phyloP scores from a whole-genome alignment of 2,113 vertebrate species.

The Collichthys lucidus region DNA sequence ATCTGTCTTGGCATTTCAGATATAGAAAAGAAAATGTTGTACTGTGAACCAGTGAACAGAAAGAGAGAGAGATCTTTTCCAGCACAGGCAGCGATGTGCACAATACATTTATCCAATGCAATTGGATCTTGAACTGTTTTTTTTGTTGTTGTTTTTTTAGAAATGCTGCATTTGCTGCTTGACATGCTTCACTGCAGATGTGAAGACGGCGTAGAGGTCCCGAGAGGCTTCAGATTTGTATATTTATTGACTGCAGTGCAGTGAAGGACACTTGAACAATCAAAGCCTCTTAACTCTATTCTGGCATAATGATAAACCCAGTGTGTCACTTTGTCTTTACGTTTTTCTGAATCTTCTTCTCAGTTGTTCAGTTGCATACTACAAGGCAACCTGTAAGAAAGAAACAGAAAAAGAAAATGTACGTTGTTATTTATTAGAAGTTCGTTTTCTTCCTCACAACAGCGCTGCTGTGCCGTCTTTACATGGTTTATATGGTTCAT shows the following conservation, averaged over 20 bases:
- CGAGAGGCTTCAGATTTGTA: slow-evolving; percentile 26
- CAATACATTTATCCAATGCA: slow-evolving; percentile 22
- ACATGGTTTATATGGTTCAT: neutral
- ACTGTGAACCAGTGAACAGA: slow-evolving; percentile 14
- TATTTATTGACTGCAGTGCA: slow-evolving; percentile 30
- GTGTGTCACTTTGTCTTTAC: slow-evolving; percentile 2
- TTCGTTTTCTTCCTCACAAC: neutral
- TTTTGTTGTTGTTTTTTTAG: slow-evolving; percentile 33
- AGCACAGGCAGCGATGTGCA: slow-evolving; percentile 11
- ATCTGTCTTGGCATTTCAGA: slow-evolving; percentile 41
- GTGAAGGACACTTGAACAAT: slow-evolving; percentile 29
- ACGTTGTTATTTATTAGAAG: neutral
- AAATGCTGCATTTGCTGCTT: slow-evolving; percentile 34
- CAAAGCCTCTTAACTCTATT: slow-evolving; percentile 22
- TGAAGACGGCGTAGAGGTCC: slow-evolving; percentile 20
- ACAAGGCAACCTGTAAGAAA: neutral
- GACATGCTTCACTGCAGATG: slow-evolving; percentile 35
- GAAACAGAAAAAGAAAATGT: neutral
- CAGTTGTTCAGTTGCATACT: neutral
- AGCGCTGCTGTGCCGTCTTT: slow-evolving; percentile 5
- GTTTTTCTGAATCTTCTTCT: neutral
- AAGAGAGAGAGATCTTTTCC: slow-evolving; percentile 19
- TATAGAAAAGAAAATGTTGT: slow-evolving; percentile 30
- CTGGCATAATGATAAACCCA: slow-evolving; percentile 15
- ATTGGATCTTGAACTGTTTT: neutral